Evolutionary conservation across 2,797 vertebrate genomes (phyloP), one percentile per base, ranked within the genome.

Genomic region (Vespertilio murinus): DNA sequence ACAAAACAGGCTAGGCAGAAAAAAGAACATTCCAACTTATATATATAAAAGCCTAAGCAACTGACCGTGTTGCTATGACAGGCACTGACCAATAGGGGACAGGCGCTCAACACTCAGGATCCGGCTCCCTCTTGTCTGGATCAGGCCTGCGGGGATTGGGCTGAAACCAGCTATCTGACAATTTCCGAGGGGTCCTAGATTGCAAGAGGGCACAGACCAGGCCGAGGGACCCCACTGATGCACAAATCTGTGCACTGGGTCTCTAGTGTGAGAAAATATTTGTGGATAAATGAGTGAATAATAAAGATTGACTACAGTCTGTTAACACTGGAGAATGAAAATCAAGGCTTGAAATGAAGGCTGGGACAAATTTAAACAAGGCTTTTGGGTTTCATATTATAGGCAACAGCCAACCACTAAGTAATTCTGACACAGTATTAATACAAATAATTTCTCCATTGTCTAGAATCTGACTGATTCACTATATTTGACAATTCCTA

Each of bases 271-370:
- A 30, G 47, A 84, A 23, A 74, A 73, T 86, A 95, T 82, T 23
- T 82, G 33, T 79, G 49, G 65, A 88, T 91, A 89, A 86, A 56
- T 82, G 52, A 95, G 40, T 30, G 73, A 82, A 38, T 70, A 81
- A 61, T n/a, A 81, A 40, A 89, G 33, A 70, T 3, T 71, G 74
- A 94, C 38, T 64, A 93, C n/a, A 81, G 52, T 89, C 67, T 94
- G 12, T 80, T 82, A 82, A 61, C 56, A 91, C 9, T 16, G 20
- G 42, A 65, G 40, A 89, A 91, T 65, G 49, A 91, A 94, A 94
- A 52, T 64, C 33, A 67, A 54, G 33, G 28, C 35, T 85, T 65
- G 40, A 88, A 93, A 47, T 8, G 38, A 90, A 75, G 69, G 54
- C n/a, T 70, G 56, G 65, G 81, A n/a, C 91, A 88, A 91, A 82